Percentiles rank a stretch among this genome's conserved stretches.
Conservation (phyloP, 2,113 vertebrate genomes). For the Antigone vipio region DNA sequence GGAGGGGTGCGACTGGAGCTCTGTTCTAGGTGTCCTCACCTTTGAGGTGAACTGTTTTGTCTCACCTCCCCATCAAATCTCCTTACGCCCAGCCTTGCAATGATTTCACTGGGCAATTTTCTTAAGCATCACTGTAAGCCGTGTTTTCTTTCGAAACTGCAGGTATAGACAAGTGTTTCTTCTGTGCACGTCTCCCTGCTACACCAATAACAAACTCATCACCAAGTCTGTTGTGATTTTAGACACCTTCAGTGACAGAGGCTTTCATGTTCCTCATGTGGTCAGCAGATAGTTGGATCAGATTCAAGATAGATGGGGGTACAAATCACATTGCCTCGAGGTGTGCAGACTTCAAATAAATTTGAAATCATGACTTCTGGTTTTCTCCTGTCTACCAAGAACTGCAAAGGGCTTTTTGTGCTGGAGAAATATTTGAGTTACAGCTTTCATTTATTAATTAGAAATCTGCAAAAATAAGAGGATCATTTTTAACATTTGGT, state of each 20-base stretch:
- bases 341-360: not conserved
- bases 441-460: not conserved
- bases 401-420: not conserved
- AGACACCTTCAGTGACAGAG: not conserved
- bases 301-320: not conserved
- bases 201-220: not conserved
- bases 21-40: not conserved
- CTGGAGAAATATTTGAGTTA: not conserved
- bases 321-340: not conserved
- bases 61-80: not conserved
- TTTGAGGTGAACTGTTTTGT: not conserved
- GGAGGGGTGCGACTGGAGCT: not conserved
- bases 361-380: not conserved
- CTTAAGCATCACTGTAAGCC: not conserved
- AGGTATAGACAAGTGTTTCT: not conserved
- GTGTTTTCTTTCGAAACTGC: not conserved
- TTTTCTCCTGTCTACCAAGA: not conserved
- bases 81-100: fast-evolving
- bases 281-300: not conserved
- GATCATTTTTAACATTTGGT: not conserved
- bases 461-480: not conserved
- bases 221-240: not conserved
- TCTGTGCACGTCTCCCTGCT: not conserved
- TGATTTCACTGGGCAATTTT: not conserved
- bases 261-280: not conserved